Evolutionary conservation across 2,797 vertebrate genomes (phyloP).

Genomic region (Helicolenus hilgendorfi): DNA sequence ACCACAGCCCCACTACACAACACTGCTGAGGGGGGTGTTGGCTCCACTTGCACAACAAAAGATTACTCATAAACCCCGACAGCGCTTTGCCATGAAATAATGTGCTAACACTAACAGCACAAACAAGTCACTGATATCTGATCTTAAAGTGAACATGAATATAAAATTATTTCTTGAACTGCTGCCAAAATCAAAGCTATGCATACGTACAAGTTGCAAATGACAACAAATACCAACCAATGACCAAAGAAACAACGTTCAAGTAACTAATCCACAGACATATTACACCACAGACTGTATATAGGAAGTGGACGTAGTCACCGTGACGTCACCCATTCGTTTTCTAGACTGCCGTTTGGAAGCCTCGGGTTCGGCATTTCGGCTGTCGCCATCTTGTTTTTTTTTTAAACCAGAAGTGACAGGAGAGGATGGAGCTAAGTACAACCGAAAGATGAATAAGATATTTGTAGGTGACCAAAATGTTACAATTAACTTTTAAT

Average conservation of each 20-base stretch:
- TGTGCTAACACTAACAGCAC: not conserved
- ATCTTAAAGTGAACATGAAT: not conserved
- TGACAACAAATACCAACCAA: not conserved
- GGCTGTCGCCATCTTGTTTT: too few species aligned
- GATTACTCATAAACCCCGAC: constrained; percentile 22
- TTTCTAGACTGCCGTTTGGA: too few species aligned
- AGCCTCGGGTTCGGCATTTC: too few species aligned
- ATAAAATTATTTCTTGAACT: constrained; percentile 7
- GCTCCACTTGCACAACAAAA: constrained; percentile 17
- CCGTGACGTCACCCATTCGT: too few species aligned
- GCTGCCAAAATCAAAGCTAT: constrained; percentile 12
- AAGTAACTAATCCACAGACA: not conserved
- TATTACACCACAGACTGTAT: too few species aligned
- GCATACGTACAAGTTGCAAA: not conserved
- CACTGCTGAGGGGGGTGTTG: constrained; percentile 28
- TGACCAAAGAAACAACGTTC: not conserved
- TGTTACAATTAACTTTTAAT: too few species aligned
- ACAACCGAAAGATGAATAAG: rapidly evolving
- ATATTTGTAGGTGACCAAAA: too few species aligned
- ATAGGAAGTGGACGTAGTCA: too few species aligned
- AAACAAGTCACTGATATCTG: constrained; percentile 8
- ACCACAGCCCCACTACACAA: not conserved
- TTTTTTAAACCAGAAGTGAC: too few species aligned
- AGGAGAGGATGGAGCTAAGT: too few species aligned
- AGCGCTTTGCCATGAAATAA: constrained; percentile 33